Base-by-base conservation (phyloP, 64 coral and sea anemone genomes). In the Stichodactyla helianthus region DNA sequence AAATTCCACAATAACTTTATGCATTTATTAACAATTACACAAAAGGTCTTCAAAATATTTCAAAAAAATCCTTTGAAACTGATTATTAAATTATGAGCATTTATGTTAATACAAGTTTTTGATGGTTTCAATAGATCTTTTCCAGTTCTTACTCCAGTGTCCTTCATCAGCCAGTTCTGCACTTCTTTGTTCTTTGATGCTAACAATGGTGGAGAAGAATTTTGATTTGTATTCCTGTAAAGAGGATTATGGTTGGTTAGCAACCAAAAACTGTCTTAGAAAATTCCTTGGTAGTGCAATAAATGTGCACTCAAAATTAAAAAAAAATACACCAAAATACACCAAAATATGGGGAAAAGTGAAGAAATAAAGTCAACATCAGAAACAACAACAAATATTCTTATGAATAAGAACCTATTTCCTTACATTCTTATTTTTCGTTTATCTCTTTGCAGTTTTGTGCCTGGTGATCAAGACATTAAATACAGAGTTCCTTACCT, bases 121-220 rank as follows among this genome's bases (percentile, higher is more conserved):
- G 27, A 91, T 91, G 35, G 86, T 91, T 25, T 31, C 79, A 6
- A 86, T 91, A 6, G 89, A 91, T 81, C 89, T 23, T 87, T 91
- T 9, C 89, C 89, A 91, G 53, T 84, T 91, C 68, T 52, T 51
- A 54, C 67, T 87, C 89, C 89, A 91, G 82, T 70, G 76, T 81
- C 55, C 89, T 71, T 91, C 89, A 18, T 91, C 82, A 51, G 86
- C 79, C 6, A 91, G 85, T 50, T 86, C 61, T 19, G 83, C 89
- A 86, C 22, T 70, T 82, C 50, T 91, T 31, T 55, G 58, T n/a
- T 91, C 79, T 68, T 61, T 71, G 22, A 91, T 91, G 20, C 20
- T 70, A 11, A n/a, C 59, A 19, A 91, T 23, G 10, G 79, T 35
- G 31, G 83, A 17, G 23, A 84, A 55, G 56, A 91, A 91, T 84